Evolutionary conservation across 2,888 invertebrate species (phyloP).

Genomic region (Neoaliturus tenellus): DNA sequence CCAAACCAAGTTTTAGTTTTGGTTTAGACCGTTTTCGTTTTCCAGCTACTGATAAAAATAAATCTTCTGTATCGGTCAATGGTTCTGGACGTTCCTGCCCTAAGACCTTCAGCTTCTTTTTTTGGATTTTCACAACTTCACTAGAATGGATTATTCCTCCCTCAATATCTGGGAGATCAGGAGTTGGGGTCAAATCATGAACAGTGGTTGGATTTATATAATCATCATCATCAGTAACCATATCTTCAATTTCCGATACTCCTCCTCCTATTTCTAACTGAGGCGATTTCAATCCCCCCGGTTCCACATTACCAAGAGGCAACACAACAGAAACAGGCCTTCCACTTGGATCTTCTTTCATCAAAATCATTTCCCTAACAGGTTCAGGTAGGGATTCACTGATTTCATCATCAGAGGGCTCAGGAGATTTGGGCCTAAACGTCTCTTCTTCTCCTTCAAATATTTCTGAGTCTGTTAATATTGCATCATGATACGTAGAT

Average conservation of each 20-base stretch:
- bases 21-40: constrained; percentile 68
- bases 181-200: constrained; percentile 60
- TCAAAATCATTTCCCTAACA: constrained; percentile 73
- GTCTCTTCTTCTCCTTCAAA: constrained; percentile 69
- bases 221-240: constrained; percentile 69
- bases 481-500: constrained; percentile 53
- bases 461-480: constrained; percentile 70
- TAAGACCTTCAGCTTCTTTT: constrained; percentile 65
- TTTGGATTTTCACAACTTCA: constrained; percentile 65
- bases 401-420: constrained; percentile 62
- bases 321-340: constrained; percentile 73
- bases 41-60: constrained; percentile 69
- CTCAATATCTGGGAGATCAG: constrained; percentile 67
- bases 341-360: constrained; percentile 72
- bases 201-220: constrained; percentile 60
- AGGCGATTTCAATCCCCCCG: constrained; percentile 59
- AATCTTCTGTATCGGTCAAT: constrained; percentile 74
- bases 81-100: constrained; percentile 68
- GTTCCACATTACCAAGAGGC: constrained; percentile 71
- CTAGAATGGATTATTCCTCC: constrained; percentile 67
- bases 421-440: constrained; percentile 57
- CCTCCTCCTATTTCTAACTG: constrained; percentile 54
- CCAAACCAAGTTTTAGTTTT: constrained; percentile 66
- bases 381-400: constrained; percentile 71
- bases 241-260: constrained; percentile 68